Evolutionary conservation across 2,113 vertebrate species (phyloP).

Genomic region (Rousettus leschenaultii): DNA sequence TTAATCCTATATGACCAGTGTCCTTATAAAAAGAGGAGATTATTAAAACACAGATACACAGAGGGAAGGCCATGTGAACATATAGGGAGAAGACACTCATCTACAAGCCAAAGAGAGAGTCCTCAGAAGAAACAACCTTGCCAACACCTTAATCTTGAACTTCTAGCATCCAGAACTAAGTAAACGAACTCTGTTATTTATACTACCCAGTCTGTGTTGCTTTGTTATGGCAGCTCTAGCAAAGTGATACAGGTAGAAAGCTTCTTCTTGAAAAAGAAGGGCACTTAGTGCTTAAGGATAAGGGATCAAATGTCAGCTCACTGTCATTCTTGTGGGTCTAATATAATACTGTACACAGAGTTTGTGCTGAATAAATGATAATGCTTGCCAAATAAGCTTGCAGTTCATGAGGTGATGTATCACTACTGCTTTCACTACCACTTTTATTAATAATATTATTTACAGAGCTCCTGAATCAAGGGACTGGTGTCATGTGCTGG

Average conservation of each 20-base stretch:
- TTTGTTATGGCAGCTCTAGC: not conserved
- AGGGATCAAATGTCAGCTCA: not conserved
- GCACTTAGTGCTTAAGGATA: not conserved
- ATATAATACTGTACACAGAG: not conserved
- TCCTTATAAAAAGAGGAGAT: not conserved
- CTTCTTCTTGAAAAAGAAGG: not conserved
- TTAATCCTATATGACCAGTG: not conserved
- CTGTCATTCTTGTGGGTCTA: not conserved
- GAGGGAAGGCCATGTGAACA: not conserved
- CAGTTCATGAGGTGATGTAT: rapidly evolving
- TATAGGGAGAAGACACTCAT: rapidly evolving
- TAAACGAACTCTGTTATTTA: not conserved
- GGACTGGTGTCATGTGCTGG: too few species aligned
- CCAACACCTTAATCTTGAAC: not conserved
- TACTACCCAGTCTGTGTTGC: not conserved
- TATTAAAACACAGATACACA: not conserved
- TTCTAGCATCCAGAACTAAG: not conserved
- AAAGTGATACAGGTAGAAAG: not conserved
- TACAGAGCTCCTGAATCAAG: not conserved
- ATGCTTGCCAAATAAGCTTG: too few species aligned
- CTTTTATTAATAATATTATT: not conserved
- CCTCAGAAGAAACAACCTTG: not conserved
- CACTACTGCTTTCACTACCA: not conserved
- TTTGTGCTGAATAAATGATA: not conserved
- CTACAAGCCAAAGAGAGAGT: not conserved